These are phyloP conservation scores for Cherax destructor DNA, from an alignment of 1,140 invertebrate species.

Conservation along the genomic window DNA sequence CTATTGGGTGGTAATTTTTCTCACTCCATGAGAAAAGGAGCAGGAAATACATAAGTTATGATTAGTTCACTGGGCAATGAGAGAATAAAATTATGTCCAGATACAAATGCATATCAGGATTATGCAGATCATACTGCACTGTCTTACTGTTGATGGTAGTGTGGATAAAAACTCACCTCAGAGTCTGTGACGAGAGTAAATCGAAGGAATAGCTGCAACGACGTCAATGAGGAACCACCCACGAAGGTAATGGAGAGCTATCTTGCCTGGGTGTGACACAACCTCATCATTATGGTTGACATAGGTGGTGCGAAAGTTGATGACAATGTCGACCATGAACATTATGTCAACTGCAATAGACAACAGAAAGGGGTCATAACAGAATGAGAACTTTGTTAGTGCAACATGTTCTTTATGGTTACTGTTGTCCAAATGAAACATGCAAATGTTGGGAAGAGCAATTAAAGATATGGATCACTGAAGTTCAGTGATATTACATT, in stretches of 20 bases:
- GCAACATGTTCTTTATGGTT: not conserved
- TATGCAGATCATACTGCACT: not conserved
- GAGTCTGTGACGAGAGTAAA: constrained; percentile 96
- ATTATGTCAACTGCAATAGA: constrained; percentile 93
- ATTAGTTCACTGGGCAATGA: too few species aligned
- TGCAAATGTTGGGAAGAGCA: not conserved
- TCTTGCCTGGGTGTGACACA: constrained; percentile 96
- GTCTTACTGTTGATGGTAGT: not conserved
- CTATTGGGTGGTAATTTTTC: too few species aligned
- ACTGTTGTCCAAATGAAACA: not conserved
- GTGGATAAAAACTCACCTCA: constrained; percentile 77
- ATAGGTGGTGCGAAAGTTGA: constrained; percentile 99
- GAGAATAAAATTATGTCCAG: too few species aligned
- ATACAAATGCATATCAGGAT: too few species aligned
- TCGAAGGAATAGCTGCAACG: constrained; percentile 98
- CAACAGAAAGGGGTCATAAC: not conserved
- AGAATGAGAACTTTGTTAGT: not conserved
- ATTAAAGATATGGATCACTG: too few species aligned
- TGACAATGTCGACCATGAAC: constrained; percentile 98
- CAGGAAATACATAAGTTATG: too few species aligned
- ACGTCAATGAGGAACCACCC: constrained; percentile 99
- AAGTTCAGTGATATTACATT: too few species aligned
- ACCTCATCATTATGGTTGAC: constrained; percentile 99
- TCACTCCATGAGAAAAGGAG: too few species aligned
- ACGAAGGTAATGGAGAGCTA: constrained; percentile 97